Evolutionary conservation across 2,888 invertebrate species (phyloP), one percentile per base, ranked within the genome.

Genomic region (Heliconius sara): DNA sequence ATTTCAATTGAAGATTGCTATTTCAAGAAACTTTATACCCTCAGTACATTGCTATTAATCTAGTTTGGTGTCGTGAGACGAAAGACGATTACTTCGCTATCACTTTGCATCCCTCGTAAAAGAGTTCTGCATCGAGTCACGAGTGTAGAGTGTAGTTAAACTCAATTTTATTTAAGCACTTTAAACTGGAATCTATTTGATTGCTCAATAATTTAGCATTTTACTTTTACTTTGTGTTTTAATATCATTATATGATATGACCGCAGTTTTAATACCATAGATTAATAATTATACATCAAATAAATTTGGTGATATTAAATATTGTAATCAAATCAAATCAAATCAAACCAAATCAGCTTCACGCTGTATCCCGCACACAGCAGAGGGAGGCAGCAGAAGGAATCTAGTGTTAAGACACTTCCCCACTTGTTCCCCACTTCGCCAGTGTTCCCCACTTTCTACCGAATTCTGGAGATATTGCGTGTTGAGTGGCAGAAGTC

Each of bases 1-100:
- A 86, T 90, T 91, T 91, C 91, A 91, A 91, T 91, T 88, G 89
- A 86, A 85, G 87, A 89, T 90, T 89, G 88, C 89, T 85, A 87
- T 90, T 87, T 85, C 84, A 85, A 85, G 84, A 85, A 86, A 87
- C 83, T 88, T 87, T 85, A 84, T 84, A 84, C 84, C 85, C 84
- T 83, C 84, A 85, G 86, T 88, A 88, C 86, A 88, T 90, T 88
- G 87, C 85, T 84, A 88, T 88, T 90, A 89, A 92, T 90, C 91
- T 88, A 85, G 85, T 88, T 88, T 86, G 85, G 84, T 87, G 85
- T 84, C 86, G 86, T 88, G 86, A 89, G 86, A 82, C 78, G 87
- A 85, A 89, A 88, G 84, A 88, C 85, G 90, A 91, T 89, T 85
- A 87, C 76, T 83, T 77, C 81, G 82, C 85, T 85, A 89, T 90